Evolutionary conservation across 92 coral and sea anemone genomes (phyloP), one percentile per base, ranked within the genome.

Genomic region (Meandrina meandrites): DNA sequence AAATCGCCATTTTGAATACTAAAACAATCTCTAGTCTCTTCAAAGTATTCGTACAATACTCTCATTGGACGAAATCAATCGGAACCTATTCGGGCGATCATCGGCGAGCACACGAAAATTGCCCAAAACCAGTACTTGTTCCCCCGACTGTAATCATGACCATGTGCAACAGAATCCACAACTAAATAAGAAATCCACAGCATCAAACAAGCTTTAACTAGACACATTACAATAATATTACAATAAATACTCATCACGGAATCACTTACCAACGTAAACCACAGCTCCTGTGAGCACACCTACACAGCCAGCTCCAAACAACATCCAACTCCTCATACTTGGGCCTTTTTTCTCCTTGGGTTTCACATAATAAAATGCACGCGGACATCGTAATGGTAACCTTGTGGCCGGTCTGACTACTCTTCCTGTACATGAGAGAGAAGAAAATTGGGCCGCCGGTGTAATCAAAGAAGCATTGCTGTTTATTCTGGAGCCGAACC

Each of bases 301-400:
- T 0, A 86, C 76, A 81, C 92, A 81, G 19, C 93, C 98, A 24
- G 86, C 95, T 42, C 91, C 93, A 78, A 97, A 96, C 69, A 86
- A 66, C 12, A 93, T 21, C 98, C 98, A 97, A 45, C 98, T 94
- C 53, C 80, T 91, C 17, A 84, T 45, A 9, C 95, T 91, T 2
- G 99, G 99, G 1, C 99, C 99, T 50, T 95, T 97, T 76, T 94
- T 97, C 68, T 95, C 93, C 78, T 97, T 97, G 2, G 99, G 96
- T 67, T 97, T 97, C 17, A 95, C 98, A 75, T 97, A 97, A 85
- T 95, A 95, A 84, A 87, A 91, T 5, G 96, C 96, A 24, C 89
- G 88, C 28, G 88, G 95, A 84, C 87, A 93, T 84, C 89, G 93
- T 30, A 86, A 37, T 24, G 92, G 93, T 16, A 85, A 47, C 62